Evolutionary conservation across 2,113 vertebrate species (phyloP).

Genomic region (Merops nubicus): DNA sequence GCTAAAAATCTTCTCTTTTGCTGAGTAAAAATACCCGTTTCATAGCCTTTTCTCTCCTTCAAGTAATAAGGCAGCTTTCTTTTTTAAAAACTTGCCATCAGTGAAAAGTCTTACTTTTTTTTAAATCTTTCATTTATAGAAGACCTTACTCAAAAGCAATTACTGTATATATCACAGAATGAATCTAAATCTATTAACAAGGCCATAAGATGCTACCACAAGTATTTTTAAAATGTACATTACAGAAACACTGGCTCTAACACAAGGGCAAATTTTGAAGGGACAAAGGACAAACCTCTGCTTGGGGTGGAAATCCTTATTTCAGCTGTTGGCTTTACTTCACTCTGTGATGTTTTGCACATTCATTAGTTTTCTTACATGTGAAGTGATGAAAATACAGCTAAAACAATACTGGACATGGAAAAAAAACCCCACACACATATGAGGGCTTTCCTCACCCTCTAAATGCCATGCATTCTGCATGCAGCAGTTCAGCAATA

Average conservation of each 20-base stretch:
- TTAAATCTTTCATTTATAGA: background rate
- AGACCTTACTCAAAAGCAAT: background rate
- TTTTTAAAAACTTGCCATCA: background rate
- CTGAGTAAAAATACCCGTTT: conserved; percentile 71
- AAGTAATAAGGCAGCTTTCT: background rate
- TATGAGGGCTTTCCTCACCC: background rate
- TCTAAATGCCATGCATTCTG: background rate
- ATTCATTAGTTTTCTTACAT: background rate
- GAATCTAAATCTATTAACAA: background rate
- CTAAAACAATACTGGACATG: background rate
- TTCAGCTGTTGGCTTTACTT: background rate
- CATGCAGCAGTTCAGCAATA: background rate
- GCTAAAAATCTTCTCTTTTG: conserved; percentile 65
- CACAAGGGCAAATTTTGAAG: background rate
- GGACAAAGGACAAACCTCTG: background rate
- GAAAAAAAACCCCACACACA: background rate
- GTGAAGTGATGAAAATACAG: background rate
- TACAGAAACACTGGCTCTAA: background rate
- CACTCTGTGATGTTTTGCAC: background rate
- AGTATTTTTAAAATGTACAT: background rate
- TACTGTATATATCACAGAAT: background rate
- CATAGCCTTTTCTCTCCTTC: conserved; percentile 4
- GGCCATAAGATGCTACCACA: background rate
- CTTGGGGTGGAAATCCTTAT: background rate
- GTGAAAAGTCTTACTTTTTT: background rate